Percentiles rank a stretch among this genome's conserved stretches.
These are phyloP conservation scores for Adelphocoris suturalis DNA, from an alignment of 2,888 invertebrate species.

Conservation along the genomic window DNA sequence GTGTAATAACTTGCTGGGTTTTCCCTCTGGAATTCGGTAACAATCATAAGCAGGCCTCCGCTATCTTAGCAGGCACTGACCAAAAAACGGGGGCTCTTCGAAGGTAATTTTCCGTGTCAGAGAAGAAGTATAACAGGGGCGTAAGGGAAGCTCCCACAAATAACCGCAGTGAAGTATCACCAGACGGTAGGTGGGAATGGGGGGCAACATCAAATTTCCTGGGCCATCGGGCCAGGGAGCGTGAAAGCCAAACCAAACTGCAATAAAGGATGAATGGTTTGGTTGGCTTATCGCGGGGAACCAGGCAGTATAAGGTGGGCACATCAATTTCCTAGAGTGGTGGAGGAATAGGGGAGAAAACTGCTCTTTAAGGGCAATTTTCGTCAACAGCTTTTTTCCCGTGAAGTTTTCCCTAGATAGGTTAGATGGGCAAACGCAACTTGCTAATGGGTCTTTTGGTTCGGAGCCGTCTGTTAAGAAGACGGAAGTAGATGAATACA, in stretches of 20 bases:
- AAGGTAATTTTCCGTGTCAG: constrained; percentile 59
- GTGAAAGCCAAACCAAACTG: constrained; percentile 33
- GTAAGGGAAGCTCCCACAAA: constrained; percentile 34
- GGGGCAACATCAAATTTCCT: constrained; percentile 51
- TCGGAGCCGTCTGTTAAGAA: no score
- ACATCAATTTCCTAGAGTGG: constrained; percentile 9
- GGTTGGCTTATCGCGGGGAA: constrained; percentile 49
- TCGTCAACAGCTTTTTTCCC: neutral
- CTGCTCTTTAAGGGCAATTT: neutral
- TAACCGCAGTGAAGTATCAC: constrained; percentile 51
- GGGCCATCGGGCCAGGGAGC: constrained; percentile 31
- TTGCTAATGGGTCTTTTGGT: no score
- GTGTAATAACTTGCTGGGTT: no score
- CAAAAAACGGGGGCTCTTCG: neutral
- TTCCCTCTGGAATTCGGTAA: no score
- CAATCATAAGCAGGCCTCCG: no score
- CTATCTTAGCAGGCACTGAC: no score
- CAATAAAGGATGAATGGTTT: constrained; percentile 61
- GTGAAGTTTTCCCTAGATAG: neutral
- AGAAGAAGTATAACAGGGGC: constrained; percentile 48
- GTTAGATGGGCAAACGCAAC: neutral
- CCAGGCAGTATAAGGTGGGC: constrained; percentile 44
- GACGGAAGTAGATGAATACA: no score
- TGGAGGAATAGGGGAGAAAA: neutral
- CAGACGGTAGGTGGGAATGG: neutral